phyloP scores from a whole-genome alignment of 2,113 vertebrate genomes.

The Hemiprocne comata region DNA sequence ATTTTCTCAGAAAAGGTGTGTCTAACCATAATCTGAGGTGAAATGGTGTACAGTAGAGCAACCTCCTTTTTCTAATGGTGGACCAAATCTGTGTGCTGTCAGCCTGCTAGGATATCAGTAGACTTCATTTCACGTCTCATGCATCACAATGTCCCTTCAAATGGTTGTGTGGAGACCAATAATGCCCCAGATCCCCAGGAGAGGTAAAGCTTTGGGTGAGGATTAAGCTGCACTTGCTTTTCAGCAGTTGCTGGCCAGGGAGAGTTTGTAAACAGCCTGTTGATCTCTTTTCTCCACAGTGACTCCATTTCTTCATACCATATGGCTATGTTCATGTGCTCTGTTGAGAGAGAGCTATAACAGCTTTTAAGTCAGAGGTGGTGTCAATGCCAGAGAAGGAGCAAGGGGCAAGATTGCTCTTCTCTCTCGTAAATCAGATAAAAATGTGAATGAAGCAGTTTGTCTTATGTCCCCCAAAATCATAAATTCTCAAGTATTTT shows the following conservation, averaged over 20 bases:
- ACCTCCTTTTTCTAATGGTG: not conserved
- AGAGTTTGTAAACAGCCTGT: not conserved
- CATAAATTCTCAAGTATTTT: constrained; percentile 23
- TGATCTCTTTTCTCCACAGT: not conserved
- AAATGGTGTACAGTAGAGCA: not conserved
- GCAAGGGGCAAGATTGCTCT: not conserved
- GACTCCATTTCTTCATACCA: not conserved
- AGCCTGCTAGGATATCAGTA: not conserved
- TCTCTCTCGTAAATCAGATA: not conserved
- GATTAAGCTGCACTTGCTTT: not conserved
- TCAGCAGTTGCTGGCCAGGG: not conserved
- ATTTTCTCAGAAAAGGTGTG: not conserved
- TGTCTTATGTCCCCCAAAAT: not conserved
- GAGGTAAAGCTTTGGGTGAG: not conserved
- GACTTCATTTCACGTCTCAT: not conserved
- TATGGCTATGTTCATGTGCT: constrained; percentile 22
- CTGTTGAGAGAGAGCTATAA: not conserved
- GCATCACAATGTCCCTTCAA: not conserved
- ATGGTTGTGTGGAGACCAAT: not conserved
- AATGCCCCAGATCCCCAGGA: not conserved
- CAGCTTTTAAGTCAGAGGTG: not conserved
- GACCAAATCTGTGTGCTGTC: not conserved
- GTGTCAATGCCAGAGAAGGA: constrained; percentile 1
- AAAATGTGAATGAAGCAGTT: constrained; percentile 1
- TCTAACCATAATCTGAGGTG: not conserved